These are phyloP conservation scores for Glyphotaelius pellucidus DNA, from an alignment of 2,888 invertebrate genomes.

Conservation along the genomic window DNA sequence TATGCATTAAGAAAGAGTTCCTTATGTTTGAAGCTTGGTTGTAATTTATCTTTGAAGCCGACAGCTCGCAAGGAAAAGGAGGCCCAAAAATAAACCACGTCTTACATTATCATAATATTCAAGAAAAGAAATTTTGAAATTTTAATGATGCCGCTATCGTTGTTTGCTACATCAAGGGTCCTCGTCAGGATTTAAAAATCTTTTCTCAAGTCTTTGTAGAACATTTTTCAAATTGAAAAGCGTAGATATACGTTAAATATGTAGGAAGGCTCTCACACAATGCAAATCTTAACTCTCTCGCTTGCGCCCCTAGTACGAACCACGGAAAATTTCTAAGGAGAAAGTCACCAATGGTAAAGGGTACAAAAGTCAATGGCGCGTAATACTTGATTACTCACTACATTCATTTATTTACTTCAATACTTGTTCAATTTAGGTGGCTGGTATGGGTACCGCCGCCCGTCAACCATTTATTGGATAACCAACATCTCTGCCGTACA, in stretches of 20 bases:
- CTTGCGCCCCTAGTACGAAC: not conserved
- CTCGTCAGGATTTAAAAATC: slow-evolving; percentile 11
- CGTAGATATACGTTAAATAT: not conserved
- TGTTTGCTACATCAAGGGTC: slow-evolving; percentile 31
- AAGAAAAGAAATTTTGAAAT: slow-evolving; percentile 20
- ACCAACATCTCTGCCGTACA: no score
- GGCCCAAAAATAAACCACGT: not conserved
- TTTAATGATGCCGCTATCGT: slow-evolving; percentile 36
- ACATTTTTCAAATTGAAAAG: slow-evolving; percentile 30
- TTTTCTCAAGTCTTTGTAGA: not conserved
- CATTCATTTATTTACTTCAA: not conserved
- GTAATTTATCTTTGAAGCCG: not conserved
- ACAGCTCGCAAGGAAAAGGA: not conserved
- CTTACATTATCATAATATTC: slow-evolving; percentile 14
- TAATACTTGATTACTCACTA: not conserved
- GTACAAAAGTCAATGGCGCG: not conserved
- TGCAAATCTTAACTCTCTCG: not conserved
- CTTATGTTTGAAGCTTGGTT: not conserved
- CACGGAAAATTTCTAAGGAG: not conserved
- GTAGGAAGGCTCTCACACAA: not conserved
- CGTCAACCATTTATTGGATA: no score
- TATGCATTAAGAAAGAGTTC: not conserved
- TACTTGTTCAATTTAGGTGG: no score
- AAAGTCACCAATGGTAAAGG: not conserved
- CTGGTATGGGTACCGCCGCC: no score